Evolutionary conservation across 2,888 invertebrate genomes (phyloP).

Genomic region (Dermolepida albohirtum): DNA sequence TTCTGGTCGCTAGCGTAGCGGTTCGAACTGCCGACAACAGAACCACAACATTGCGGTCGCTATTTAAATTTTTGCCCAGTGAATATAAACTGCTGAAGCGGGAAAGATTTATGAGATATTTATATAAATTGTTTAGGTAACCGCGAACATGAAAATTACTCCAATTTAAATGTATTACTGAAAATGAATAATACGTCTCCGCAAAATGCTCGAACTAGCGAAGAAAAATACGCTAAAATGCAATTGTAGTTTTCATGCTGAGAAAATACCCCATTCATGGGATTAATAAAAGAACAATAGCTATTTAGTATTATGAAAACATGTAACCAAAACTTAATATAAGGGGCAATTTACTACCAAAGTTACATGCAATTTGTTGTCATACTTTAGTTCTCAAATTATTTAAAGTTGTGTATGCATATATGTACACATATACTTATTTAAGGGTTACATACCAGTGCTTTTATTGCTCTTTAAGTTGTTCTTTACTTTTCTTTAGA

Average conservation of each 20-base stretch:
- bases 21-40: slow-evolving; percentile 44
- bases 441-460: no score
- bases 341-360: no score
- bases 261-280: no score
- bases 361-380: no score
- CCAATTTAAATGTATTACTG: slow-evolving; percentile 16
- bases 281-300: no score
- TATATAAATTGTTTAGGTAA: slow-evolving; percentile 40
- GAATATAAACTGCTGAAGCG: slow-evolving; percentile 39
- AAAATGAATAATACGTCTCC: slow-evolving; percentile 9
- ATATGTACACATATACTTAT: no score
- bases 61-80: slow-evolving; percentile 39
- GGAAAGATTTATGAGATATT: slow-evolving; percentile 42
- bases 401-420: no score
- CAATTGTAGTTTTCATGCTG: not conserved
- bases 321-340: no score
- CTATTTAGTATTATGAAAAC: no score
- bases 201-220: not conserved
- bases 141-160: slow-evolving; percentile 34
- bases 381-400: no score
- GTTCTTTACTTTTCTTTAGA: no score
- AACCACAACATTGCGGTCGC: slow-evolving; percentile 40
- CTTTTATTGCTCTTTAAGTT: no score
- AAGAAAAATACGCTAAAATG: not conserved
- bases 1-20: slow-evolving; percentile 44